Evolutionary conservation across 2,113 vertebrate species (phyloP), one percentile per base, ranked within the genome.

Genomic region (Strix aluco): DNA sequence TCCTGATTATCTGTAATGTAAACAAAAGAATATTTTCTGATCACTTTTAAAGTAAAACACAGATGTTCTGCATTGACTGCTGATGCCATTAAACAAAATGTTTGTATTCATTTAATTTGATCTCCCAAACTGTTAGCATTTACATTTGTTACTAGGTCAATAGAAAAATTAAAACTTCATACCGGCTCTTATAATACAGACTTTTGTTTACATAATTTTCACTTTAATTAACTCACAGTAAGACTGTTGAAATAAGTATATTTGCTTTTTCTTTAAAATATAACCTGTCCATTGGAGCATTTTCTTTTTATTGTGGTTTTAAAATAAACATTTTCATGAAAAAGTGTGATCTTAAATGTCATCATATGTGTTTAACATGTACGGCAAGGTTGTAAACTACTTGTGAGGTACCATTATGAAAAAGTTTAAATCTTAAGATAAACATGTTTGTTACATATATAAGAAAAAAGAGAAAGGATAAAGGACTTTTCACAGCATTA

Each of bases 21-120:
- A 98, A 97, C 98, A 98, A 96, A 98, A 98, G 96, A 97, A 95
- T 97, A 97, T 97, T 98, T 95, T 98, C 91, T 98, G 96, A 97
- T 98, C 92, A 81, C 78, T 97, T 95, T 86, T 93, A 91, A 98
- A 97, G 90, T 96, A 92, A 97, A 97, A 92, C 91, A 97, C 97
- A 97, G 92, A 96, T 96, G 94, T 96, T 95, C 96, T 80, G 63
- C 69, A 97, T 98, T 97, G 94, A 91, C 82, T 96, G 81, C 90
- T 97, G 96, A 96, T 97, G 88, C 97, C 94, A 96, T 97, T 98
- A 93, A 86, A 95, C 89, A 94, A 97, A 98, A 92, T 94, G 91
- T 97, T 98, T 98, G 96, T 93, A 87, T 98, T 98, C 67, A 52
- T 97, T 98, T 97, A 96, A 98, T 97, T 98, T 97, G 89, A 96